A percentile compares a stretch with the other conserved stretches of the same genome.
phyloP scores from a whole-genome alignment of 2,888 invertebrate species.

The Cataglyphis albicans region DNA sequence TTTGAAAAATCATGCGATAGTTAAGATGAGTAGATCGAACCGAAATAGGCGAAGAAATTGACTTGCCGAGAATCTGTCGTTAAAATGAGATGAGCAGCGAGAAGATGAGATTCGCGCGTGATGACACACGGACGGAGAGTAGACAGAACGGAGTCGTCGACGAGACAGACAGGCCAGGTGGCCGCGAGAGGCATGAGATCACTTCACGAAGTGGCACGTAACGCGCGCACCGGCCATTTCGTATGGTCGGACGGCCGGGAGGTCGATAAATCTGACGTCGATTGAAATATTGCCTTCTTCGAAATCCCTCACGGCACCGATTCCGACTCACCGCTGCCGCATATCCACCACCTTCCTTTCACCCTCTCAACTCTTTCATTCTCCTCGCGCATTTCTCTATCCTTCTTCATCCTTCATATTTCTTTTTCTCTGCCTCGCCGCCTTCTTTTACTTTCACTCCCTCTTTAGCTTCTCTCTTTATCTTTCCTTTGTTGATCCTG shows the following conservation, averaged over 20 bases:
- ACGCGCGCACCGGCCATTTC: conserved; percentile 73
- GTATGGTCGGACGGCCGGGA: conserved; percentile 64
- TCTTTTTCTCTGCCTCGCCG: conserved; percentile 23
- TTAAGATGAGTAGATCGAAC: background rate
- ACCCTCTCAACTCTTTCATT: conserved; percentile 3
- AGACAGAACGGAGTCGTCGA: conserved; percentile 41
- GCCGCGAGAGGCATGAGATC: conserved; percentile 62
- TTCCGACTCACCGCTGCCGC: conserved; percentile 62
- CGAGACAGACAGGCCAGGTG: conserved; percentile 32
- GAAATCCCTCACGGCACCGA: conserved; percentile 75
- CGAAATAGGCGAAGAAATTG: background rate
- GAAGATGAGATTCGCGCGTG: conserved; percentile 41
- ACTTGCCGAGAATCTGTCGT: background rate
- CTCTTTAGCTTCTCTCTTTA: conserved; percentile 35
- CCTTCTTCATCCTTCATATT: conserved; percentile 21
- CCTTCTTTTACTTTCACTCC: conserved; percentile 31
- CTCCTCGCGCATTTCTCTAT: conserved; percentile 43
- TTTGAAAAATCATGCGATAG: background rate
- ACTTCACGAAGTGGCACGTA: conserved; percentile 73
- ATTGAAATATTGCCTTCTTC: conserved; percentile 77
- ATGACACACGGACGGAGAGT: conserved; percentile 42
- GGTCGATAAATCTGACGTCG: conserved; percentile 76
- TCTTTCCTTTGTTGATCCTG: conserved; percentile 25
- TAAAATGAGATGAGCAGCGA: conserved; percentile 17
- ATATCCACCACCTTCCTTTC: conserved; percentile 19